A percentile compares a stretch with the other conserved stretches of the same genome.
Evolutionary conservation across 1,140 invertebrate genomes (phyloP).

Genomic region (Drosophila eugracilis): DNA sequence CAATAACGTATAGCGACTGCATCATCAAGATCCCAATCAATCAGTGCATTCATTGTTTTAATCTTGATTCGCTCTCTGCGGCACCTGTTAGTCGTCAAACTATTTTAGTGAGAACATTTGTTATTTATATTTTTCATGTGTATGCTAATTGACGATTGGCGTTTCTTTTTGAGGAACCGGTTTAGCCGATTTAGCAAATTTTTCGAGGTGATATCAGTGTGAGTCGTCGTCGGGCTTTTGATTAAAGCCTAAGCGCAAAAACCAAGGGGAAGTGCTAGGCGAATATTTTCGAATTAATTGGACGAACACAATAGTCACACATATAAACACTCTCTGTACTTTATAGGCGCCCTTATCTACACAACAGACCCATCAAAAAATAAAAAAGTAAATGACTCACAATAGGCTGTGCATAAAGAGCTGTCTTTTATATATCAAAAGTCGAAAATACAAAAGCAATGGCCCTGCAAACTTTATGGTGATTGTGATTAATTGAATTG

Average conservation of each 20-base stretch:
- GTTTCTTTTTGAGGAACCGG: constrained; percentile 27
- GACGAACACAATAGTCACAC: not conserved
- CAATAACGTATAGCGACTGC: not conserved
- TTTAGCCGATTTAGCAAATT: constrained; percentile 13
- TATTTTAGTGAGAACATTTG: constrained; percentile 48
- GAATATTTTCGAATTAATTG: constrained; percentile 44
- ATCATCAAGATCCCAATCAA: constrained; percentile 6
- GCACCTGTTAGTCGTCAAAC: not conserved
- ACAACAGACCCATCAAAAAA: not conserved
- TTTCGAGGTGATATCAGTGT: constrained; percentile 17
- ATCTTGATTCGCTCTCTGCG: not conserved
- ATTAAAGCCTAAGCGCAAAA: constrained; percentile 9
- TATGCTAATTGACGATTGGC: constrained; percentile 31
- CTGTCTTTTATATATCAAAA: not conserved
- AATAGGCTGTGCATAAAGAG: too few relatives aligned
- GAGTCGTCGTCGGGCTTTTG: constrained; percentile 22
- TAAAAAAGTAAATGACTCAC: constrained; percentile 7
- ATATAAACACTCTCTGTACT: not conserved
- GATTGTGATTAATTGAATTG: too few relatives aligned
- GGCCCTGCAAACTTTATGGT: too few relatives aligned
- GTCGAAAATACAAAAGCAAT: not conserved
- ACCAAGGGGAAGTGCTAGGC: not conserved
- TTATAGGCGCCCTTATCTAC: constrained; percentile 6
- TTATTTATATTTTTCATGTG: constrained; percentile 54
- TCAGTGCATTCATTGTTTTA: constrained; percentile 13